Base-by-base conservation (phyloP, 2,797 vertebrate genomes). In the Ceryle rudis region DNA sequence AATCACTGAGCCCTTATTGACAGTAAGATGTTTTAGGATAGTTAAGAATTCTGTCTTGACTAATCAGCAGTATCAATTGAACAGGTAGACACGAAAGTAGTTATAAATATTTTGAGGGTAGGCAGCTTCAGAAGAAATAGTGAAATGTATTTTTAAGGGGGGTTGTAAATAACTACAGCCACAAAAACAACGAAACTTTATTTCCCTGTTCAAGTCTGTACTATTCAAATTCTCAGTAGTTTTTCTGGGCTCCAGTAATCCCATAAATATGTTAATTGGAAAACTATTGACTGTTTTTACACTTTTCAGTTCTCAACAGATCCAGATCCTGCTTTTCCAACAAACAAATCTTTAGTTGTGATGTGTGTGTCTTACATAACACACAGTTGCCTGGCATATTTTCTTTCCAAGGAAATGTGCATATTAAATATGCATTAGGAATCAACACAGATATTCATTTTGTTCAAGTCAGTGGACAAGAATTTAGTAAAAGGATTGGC, bases 181-280 rank as follows among this genome's bases (percentile, higher is more conserved):
- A 35, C 19, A 23, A 5, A 54, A 80, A 71, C 33, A 90, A 83
- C 35, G 31, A 87, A 65, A 78, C 18, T 66, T 69, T 66, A 54
- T 88, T 92, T 65, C 28, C 60, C 35, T 2, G 19, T 19, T 91
- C 51, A 88, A 89, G 44, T 66, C 7, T 51, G 51, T 70, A 17
- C 46, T 85, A 18, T 79, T 73, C 29, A 81, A 70, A 81, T 77
- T 92, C 51, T 31, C 55, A 26, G 29, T 31, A 55, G 42, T 49
- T 75, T 83, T 79, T 64, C 74, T 70, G 29, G 69, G 49, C 49
- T 84, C 15, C 42, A 62, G 42, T 47, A 60, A 49, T 64, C 21
- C 47, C 51, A 65, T 84, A 95, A 93, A 86, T 70, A 95, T 79
- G 60, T 77, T 96, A 86, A 89, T 81, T 85, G 72, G 44, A 55